Evolutionary conservation across 1,140 invertebrate genomes (phyloP).

Genomic region (Mamestra configurata): DNA sequence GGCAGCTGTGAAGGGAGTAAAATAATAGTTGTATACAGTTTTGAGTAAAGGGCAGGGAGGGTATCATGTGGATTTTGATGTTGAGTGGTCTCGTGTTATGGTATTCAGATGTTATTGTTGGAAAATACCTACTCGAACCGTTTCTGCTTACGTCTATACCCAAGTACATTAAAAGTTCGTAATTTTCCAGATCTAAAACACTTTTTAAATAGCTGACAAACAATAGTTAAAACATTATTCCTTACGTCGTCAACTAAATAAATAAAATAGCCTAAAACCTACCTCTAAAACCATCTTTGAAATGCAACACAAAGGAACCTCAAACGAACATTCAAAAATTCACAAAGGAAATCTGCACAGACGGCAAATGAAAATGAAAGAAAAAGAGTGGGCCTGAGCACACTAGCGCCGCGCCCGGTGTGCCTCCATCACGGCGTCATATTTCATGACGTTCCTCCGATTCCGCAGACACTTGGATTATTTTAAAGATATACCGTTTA

Average conservation of each 20-base stretch:
- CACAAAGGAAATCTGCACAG: conserved; percentile 14
- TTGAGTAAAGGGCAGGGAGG: background rate
- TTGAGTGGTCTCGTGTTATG: background rate
- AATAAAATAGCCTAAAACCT: too few species aligned
- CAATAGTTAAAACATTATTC: too few species aligned
- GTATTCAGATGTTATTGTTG: too few species aligned
- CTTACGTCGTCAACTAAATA: background rate
- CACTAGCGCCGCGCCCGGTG: conserved; percentile 1
- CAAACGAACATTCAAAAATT: conserved; percentile 29
- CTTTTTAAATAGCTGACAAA: too few species aligned
- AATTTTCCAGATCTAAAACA: too few species aligned
- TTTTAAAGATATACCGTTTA: conserved; percentile 57
- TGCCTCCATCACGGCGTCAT: conserved; percentile 55
- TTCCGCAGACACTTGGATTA: conserved; percentile 55
- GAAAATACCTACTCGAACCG: too few species aligned
- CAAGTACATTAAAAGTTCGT: too few species aligned
- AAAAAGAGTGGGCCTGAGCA: background rate
- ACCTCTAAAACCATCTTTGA: background rate
- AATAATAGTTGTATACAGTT: background rate
- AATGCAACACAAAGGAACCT: conserved; percentile 14
- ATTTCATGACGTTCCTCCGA: conserved; percentile 67
- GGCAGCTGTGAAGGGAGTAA: background rate
- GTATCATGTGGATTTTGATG: background rate
- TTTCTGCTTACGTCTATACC: too few species aligned
- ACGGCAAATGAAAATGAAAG: conserved; percentile 13